A percentile compares a stretch with the other conserved stretches of the same genome.
Evolutionary conservation across 2,113 vertebrate species (phyloP).

Genomic region (Pungitius pungitius): DNA sequence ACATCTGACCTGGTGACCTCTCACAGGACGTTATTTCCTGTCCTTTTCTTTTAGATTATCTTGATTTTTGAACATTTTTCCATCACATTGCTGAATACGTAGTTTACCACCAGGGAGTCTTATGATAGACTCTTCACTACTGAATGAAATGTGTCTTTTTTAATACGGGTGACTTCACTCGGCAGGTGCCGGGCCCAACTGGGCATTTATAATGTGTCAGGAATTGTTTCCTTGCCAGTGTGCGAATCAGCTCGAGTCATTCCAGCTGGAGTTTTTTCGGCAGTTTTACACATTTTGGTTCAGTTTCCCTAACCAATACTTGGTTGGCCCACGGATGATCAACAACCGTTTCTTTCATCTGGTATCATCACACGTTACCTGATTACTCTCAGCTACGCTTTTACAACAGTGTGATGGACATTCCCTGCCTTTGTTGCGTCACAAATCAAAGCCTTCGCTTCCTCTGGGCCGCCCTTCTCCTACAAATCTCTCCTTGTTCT

Average conservation of each 20-base stretch:
- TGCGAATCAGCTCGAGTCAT: background rate
- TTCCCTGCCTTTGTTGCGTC: conserved; percentile 52
- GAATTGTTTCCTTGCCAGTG: conserved; percentile 21
- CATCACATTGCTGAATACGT: conserved; percentile 5
- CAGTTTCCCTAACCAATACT: conserved; percentile 8
- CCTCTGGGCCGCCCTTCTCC: conserved; percentile 51
- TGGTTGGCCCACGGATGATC: conserved; percentile 22
- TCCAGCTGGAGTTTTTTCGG: background rate
- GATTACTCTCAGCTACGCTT: conserved; percentile 41
- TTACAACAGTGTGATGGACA: conserved; percentile 55
- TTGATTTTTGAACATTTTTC: background rate
- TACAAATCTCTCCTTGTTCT: conserved; percentile 44
- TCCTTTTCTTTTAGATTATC: background rate
- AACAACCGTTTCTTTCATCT: conserved; percentile 9
- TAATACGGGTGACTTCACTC: conserved; percentile 8
- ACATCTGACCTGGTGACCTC: conserved; percentile 30
- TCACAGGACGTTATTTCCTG: conserved; percentile 46
- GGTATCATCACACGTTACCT: conserved; percentile 38
- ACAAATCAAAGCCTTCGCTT: conserved; percentile 49
- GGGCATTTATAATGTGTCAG: conserved; percentile 13
- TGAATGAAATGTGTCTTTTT: background rate
- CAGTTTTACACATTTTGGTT: background rate
- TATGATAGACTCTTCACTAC: conserved; percentile 1
- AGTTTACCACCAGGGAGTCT: background rate
- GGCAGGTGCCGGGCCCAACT: conserved; percentile 11